Evolutionary conservation across 35 echinoderm and acorn worm species (phyloP), one percentile per base, ranked within the genome.

Genomic region (Strongylocentrotus purpuratus): DNA sequence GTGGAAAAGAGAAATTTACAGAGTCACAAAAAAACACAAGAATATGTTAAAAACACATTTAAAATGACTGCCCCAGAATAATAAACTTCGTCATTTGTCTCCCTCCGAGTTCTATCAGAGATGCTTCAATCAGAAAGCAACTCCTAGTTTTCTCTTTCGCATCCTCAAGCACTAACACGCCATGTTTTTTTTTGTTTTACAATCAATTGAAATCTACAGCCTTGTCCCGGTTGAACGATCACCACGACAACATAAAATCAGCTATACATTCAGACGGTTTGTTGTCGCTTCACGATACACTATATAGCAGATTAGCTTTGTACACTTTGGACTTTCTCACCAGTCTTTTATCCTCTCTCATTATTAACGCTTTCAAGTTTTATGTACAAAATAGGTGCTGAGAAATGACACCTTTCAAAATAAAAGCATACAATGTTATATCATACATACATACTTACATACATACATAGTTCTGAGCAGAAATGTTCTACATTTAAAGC

Each of bases 401-500:
- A 46, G 45, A 89, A 89, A 89, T 33, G 32, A 35, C 45, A 45
- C 45, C 45, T 89, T 45, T 89, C 87, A 89, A 46, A 89, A 89
- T 50, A 93, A 93, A 93, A 93, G 48, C 91, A 93, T 93, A 93
- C 91, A 93, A 22, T 93, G 46, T 93, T 31, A 93, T 93, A 58
- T 50, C 31, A 50, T 93, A 93, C 91, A 93, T 93, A 93, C 32
- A 93, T 93, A 59, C 11, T 59, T 59, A 93, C 48, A 93, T 78
- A 78, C 65, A 78, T 78, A 89, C 87, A 89, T 89, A 89, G 32
- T 89, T 33, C 45, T 35, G 32, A 88, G 9, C 87, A 88, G 87
- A 88, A 88, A 88, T 35, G 31, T 12, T 33, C 87, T 89, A 89
- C 87, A 89, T 46, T 89, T 89, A 46, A 89, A 89, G 87, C 32